Conservation (phyloP, 2,113 vertebrate genomes). For the Antennarius striatus region DNA sequence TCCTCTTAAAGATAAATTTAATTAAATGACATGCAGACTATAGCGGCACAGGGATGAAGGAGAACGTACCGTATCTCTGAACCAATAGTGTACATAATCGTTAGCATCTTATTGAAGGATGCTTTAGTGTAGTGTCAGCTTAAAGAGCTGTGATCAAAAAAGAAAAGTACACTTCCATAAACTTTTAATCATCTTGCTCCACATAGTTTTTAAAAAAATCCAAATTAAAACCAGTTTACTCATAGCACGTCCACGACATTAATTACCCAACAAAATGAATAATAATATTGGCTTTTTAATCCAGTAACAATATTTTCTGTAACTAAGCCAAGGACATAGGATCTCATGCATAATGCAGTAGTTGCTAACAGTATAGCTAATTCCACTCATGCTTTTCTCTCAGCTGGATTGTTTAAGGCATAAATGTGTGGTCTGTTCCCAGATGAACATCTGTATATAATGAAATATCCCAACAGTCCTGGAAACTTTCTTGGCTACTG, state of each 20-base stretch:
- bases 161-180: constrained; percentile 1
- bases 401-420: not conserved
- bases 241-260: constrained; percentile 45
- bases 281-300: constrained; percentile 41
- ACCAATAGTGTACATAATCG: not conserved
- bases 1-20: constrained; percentile 39
- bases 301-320: constrained; percentile 23
- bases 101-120: too few species aligned
- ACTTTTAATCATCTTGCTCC: not conserved
- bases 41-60: not conserved
- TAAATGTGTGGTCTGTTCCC: too few species aligned
- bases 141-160: too few species aligned
- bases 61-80: not conserved
- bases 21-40: constrained; percentile 39
- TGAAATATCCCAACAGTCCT: too few species aligned
- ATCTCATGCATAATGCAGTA: constrained; percentile 62
- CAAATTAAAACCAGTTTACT: constrained; percentile 22
- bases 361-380: constrained; percentile 23
- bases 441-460: too few species aligned
- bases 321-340: constrained; percentile 51
- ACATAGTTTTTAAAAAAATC: too few species aligned
- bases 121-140: too few species aligned
- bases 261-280: constrained; percentile 64
- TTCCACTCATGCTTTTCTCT: not conserved
- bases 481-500: too few species aligned